Base-by-base conservation (phyloP, 2,113 vertebrate genomes). In the Bostrychus sinensis region DNA sequence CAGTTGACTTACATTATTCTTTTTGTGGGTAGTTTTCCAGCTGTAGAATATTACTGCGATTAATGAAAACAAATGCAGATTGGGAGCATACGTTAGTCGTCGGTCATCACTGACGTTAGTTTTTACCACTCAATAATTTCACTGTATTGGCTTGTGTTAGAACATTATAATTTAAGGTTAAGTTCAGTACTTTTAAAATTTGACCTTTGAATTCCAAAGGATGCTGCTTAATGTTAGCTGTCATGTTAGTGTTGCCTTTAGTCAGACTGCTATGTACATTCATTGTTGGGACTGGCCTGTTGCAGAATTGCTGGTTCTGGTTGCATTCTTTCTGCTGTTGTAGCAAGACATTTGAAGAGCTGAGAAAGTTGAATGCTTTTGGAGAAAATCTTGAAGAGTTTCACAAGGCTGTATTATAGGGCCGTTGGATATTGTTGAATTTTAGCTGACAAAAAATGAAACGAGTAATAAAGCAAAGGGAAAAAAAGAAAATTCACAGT, bases 21-120 rank as follows among this genome's bases (percentile, higher is more conserved):
- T 75, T 66, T 38, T 4, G 34, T 41, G 46, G 56, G 51, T 64
- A 69, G 1, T 64, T 73, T 56, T 56, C 45, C 76, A 69, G 60
- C 70, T 54, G 25, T 28, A 43, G 22, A 39, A 38, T 70, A 30
- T 36, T 23, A 42, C 43, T 54, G 42, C 38, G 58, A 56, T 57
- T 58, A 43, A 69, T 71, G 53, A 70, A 72, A 78, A 56, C 48
- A 59, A 70, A 55, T 34, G 14, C 43, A 62, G 41, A 62, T 6
- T 37, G 25, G 3, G 30, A 32, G 50, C 28, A 42, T 8, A 39
- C 56, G 48, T 75, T 62, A 48, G 46, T 66, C 51, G 39, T 61
- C 32, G 62, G 37, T 72, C 41, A 56, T 72, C 58, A 28, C 30
- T 19, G 2, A 51, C 38, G 23, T 13, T 17, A 34, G 34, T 57